These are phyloP conservation scores for Nephila pilipes DNA, from an alignment of 1,140 invertebrate species.

Conservation along the genomic window DNA sequence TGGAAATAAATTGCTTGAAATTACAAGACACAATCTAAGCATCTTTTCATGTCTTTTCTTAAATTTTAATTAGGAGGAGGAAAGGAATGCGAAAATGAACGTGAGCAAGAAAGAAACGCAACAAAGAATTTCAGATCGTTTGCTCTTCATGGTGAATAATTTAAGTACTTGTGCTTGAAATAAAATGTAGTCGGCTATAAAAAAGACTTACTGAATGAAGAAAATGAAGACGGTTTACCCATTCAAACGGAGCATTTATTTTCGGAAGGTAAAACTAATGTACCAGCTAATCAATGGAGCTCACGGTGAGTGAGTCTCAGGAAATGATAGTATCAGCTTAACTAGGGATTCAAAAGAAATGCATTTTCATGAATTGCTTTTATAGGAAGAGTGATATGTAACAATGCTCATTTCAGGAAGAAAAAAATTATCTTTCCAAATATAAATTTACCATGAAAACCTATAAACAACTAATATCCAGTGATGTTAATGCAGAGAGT, in stretches of 20 bases:
- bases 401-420: background rate
- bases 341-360: background rate
- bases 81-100: conserved; percentile 21
- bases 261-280: conserved; percentile 49
- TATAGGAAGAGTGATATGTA: background rate
- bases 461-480: too few relatives aligned
- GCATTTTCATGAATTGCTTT: background rate
- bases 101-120: background rate
- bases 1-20: too few relatives aligned
- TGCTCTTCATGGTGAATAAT: conserved; percentile 39
- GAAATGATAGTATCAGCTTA: background rate
- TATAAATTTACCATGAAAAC: background rate
- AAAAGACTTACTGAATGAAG: background rate
- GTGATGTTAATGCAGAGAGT: too few relatives aligned
- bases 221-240: background rate
- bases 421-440: background rate
- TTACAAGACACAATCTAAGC: too few relatives aligned
- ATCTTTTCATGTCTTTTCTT: background rate
- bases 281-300: conserved; percentile 25
- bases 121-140: conserved; percentile 40
- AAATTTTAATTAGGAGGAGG: background rate
- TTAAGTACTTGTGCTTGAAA: conserved; percentile 3
- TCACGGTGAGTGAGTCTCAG: background rate
- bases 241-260: conserved; percentile 46
- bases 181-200: conserved; percentile 36